Evolutionary conservation across 1,140 invertebrate genomes (phyloP).

Genomic region (Daktulosphaira vitifoliae): DNA sequence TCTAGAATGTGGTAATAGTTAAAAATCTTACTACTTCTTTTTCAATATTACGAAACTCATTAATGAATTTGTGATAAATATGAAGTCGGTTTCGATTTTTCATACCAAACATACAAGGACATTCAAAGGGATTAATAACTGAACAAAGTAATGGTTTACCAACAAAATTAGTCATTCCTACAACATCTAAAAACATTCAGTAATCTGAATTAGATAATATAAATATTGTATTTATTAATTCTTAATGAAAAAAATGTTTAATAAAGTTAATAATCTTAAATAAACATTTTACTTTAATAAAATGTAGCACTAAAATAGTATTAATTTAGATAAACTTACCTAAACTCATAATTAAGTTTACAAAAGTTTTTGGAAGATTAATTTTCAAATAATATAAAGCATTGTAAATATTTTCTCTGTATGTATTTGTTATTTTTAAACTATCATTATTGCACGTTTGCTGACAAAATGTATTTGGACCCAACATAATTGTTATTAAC

Average conservation of each 20-base stretch:
- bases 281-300: too few species aligned
- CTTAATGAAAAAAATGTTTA: not conserved
- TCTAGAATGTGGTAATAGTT: not conserved
- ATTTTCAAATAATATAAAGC: constrained; percentile 58
- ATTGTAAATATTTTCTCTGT: constrained; percentile 53
- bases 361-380: constrained; percentile 60
- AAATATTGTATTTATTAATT: too few species aligned
- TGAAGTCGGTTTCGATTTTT: constrained; percentile 35
- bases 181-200: not conserved
- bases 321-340: constrained; percentile 49
- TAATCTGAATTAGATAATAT: too few species aligned
- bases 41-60: constrained; percentile 44
- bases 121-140: constrained; percentile 44
- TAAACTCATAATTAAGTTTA: too few species aligned
- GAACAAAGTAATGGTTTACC: constrained; percentile 42
- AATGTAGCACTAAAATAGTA: not conserved
- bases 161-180: not conserved
- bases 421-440: constrained; percentile 47
- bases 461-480: constrained; percentile 77
- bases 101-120: constrained; percentile 48
- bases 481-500: too few species aligned
- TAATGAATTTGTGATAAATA: constrained; percentile 43
- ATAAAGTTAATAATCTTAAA: too few species aligned
- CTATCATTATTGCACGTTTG: constrained; percentile 58
- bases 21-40: constrained; percentile 41